A percentile compares a stretch with the other conserved stretches of the same genome.
These are phyloP conservation scores for Drosophila incognita DNA, from an alignment of 2,888 invertebrate species.

Conservation along the genomic window DNA sequence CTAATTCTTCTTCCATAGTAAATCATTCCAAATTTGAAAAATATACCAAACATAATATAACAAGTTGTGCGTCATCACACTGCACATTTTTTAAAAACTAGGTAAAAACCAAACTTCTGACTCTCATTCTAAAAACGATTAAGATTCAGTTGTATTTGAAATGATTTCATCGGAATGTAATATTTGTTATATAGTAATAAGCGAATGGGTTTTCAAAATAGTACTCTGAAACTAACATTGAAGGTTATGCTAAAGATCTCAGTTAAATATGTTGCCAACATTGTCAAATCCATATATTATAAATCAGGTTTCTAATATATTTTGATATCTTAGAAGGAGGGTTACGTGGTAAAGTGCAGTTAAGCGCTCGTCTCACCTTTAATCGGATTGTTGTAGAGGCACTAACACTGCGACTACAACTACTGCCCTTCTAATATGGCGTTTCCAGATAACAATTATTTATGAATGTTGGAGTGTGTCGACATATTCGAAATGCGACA, in stretches of 20 bases:
- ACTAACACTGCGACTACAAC: conserved; percentile 42
- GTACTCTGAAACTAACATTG: background rate
- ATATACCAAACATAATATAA: background rate
- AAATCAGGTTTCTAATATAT: background rate
- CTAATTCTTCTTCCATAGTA: background rate
- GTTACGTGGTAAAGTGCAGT: conserved; percentile 19
- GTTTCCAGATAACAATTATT: conserved; percentile 73
- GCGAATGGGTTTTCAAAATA: background rate
- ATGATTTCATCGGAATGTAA: background rate
- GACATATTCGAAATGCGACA: conserved; percentile 68
- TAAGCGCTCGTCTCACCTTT: conserved; percentile 23
- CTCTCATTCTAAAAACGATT: background rate
- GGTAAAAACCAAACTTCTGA: background rate
- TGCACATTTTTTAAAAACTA: background rate
- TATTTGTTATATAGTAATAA: background rate
- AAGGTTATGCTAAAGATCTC: background rate
- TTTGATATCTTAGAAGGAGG: conserved; percentile 21
- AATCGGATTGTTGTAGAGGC: conserved; percentile 58
- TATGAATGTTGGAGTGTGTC: conserved; percentile 62
- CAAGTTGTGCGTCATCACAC: background rate
- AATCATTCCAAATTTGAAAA: background rate
- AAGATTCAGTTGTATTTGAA: background rate
- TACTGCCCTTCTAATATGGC: conserved; percentile 71
- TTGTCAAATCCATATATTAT: background rate
- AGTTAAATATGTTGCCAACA: background rate